Base-by-base conservation (phyloP, 2,888 invertebrate species). In the Oligia latruncula region DNA sequence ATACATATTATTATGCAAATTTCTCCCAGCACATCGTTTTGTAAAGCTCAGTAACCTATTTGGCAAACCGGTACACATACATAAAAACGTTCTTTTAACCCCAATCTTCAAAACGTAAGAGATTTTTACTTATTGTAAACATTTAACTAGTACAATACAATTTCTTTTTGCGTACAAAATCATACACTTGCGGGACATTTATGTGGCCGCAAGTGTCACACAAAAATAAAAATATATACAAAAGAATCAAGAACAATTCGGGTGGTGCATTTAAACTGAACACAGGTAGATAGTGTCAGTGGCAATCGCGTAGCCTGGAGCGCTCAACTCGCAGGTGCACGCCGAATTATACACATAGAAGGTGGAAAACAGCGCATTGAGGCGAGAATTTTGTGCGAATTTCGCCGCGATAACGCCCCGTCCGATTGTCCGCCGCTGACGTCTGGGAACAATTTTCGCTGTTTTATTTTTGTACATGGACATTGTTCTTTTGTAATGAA, bases 231-330 rank as follows among this genome's bases (percentile, higher is more conserved):
- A 88, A 82, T 82, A 77, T 87, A 77, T 78, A 87, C 85, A 89
- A 90, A 92, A 91, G 88, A 89, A 92, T 91, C 91, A 92, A 91
- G 92, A 91, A 90, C 90, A 92, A 92, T 93, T 91, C 90, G 83
- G 83, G 79, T 52, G 88, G 90, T 92, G 93, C 93, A 93, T 93
- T 94, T 93, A 93, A 93, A 93, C 89, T 89, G 92, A 88, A 88
- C 89, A 88, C 90, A 90, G 92, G 91, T 91, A 92, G 95, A 95
- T 95, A 95, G 92, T 92, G 95, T 95, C 95, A 93, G 90, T 90
- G 87, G 90, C 93, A 93, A 93, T 92, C 92, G 92, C 81, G 86
- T 89, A 78, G 93, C 93, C 92, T 77, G 87, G 88, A 90, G 93
- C 90, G 76, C 74, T 85, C 89, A 80, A 74, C 87, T 87, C 88